A percentile compares a stretch with the other conserved stretches of the same genome.
These are phyloP conservation scores for Cacatua alba DNA, from an alignment of 2,113 vertebrate genomes.

Conservation along the genomic window DNA sequence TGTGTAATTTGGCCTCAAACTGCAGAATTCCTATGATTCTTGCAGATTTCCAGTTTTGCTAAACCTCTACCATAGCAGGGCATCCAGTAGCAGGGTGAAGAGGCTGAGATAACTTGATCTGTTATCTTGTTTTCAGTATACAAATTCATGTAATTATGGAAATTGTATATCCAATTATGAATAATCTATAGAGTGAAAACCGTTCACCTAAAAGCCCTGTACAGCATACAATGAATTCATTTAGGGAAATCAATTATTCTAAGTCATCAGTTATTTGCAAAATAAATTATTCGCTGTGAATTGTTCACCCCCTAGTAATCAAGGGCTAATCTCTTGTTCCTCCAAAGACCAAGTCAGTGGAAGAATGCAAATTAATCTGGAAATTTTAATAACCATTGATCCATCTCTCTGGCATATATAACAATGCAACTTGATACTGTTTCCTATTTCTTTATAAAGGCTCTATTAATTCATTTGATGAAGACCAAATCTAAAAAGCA, in stretches of 20 bases:
- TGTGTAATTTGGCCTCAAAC: not conserved
- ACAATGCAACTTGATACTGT: not conserved
- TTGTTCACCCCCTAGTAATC: conserved; percentile 29
- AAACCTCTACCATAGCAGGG: not conserved
- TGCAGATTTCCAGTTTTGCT: not conserved
- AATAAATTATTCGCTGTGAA: conserved; percentile 53
- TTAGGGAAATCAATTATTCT: conserved; percentile 38
- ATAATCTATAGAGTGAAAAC: conserved; percentile 33
- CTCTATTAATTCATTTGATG: not conserved
- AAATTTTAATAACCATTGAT: conserved; percentile 9
- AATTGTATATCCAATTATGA: not conserved
- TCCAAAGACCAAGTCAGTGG: not conserved
- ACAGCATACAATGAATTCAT: not conserved
- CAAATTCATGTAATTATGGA: conserved; percentile 1
- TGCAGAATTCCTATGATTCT: not conserved
- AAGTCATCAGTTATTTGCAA: conserved; percentile 32
- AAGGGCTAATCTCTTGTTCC: conserved; percentile 33
- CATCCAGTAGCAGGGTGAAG: not conserved
- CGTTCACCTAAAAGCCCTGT: not conserved
- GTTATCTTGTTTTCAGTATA: not conserved
- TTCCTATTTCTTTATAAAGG: not conserved
- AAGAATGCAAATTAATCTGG: conserved; percentile 28
- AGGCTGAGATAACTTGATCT: not conserved
- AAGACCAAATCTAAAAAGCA: not conserved
- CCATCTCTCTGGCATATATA: not conserved